Evolutionary conservation across 1,140 invertebrate genomes (phyloP), one percentile per base, ranked within the genome.

Genomic region (Melipona quadrifasciata): DNA sequence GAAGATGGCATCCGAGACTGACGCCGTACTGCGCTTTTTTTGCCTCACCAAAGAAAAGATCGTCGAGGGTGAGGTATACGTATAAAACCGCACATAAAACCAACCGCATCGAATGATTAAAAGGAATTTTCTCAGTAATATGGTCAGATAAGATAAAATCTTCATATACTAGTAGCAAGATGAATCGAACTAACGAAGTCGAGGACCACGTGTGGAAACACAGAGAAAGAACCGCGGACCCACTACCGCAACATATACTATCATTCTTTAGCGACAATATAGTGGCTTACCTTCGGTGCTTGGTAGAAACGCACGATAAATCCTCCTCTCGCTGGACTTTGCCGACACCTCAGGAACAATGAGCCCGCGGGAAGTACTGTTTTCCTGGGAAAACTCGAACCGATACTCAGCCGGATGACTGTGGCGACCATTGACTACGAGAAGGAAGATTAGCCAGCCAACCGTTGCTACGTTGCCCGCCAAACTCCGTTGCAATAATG

Each of bases 1-100:
- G 92, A 94, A 94, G 89, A 94, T 94, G 94, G 94, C 94, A 94
- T 93, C 93, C 92, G 84, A 86, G 89, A 93, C 89, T 91, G 94
- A 94, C 94, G 94, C 93, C 93, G 93, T 89, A 90, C 87, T 76
- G 78, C 79, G 80, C 84, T 87, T 89, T 91, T 92, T 90, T 89
- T 90, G 72, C 86, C 73, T 80, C 58, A n/a, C 16, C 65, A 53
- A 68, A 74, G 87, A 71, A 89, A 74, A 86, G 80, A 86, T 78
- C 53, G 67, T 17, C 85, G 72, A 84, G 84, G 83, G 58, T 79
- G 84, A 83, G 61, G 82, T 57, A 61, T 34, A 61, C 71, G n/a
- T 82, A 61, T 47, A 82, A 68, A 47, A 47, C 16, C 27, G 68
- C 73, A 39, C 24, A 57, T n/a, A 73, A 61, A 51, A 27, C 12